These are phyloP conservation scores for Macquaria ambigua DNA, from an alignment of 2,113 vertebrate species.

Conservation along the genomic window DNA sequence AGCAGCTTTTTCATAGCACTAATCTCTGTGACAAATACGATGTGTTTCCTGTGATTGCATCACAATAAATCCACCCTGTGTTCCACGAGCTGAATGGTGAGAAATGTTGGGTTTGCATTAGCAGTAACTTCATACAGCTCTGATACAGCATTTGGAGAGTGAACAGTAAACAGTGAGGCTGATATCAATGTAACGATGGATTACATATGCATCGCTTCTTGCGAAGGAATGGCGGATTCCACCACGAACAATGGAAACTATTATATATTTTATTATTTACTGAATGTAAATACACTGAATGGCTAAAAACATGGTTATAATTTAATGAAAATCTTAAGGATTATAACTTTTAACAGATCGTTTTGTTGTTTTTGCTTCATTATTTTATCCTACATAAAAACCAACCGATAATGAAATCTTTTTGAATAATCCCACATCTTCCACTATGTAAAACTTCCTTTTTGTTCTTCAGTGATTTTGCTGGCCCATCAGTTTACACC, in stretches of 20 bases:
- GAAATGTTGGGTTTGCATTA: background rate
- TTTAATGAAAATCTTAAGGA: background rate
- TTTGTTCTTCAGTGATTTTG: background rate
- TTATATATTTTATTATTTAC: too few species aligned
- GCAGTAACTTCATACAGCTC: background rate
- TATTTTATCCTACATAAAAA: background rate
- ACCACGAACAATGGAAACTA: background rate
- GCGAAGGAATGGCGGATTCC: background rate
- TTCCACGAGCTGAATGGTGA: background rate
- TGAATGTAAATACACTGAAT: background rate
- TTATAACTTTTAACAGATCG: background rate
- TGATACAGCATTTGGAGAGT: background rate
- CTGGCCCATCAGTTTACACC: background rate
- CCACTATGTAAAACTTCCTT: background rate
- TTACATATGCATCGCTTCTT: background rate
- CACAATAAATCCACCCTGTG: background rate
- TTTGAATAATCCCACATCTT: background rate
- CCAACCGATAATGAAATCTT: background rate
- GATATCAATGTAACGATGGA: background rate
- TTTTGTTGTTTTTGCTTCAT: background rate
- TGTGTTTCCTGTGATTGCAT: background rate
- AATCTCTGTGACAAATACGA: background rate
- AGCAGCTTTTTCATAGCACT: background rate
- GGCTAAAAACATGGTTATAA: background rate
- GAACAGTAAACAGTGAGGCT: background rate